Base-by-base conservation (phyloP, 2,888 invertebrate genomes). In the Lottia gigantea region DNA sequence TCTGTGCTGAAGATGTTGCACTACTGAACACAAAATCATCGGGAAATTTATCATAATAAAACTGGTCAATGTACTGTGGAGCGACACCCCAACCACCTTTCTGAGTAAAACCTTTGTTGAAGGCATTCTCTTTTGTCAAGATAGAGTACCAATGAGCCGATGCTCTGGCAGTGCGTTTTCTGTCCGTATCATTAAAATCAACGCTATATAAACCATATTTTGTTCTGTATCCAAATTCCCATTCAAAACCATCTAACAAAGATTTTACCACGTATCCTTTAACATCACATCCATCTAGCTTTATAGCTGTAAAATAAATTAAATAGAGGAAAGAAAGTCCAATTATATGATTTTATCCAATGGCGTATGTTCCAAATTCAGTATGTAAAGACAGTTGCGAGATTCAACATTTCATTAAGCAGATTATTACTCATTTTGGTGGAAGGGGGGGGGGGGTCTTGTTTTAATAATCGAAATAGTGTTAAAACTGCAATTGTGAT, bases 191-290 rank as follows among this genome's bases (percentile, higher is more conserved):
- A 65, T 90, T 88, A 86, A 93, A 93, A 88, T 94, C 92, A 55
- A 94, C 93, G 84, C 92, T 91, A 83, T 92, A 92, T 71, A 94
- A 89, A 75, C 94, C 94, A 89, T 93, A 94, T 31, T 78, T 78
- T 46, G 83, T 93, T 91, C 92, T 92, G 84, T 91, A 94, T 45
- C 95, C 95, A 63, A 91, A 90, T 73, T 90, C 90, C 95, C 95
- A 95, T 86, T 95, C 94, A 86, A 93, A 94, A 83, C 94, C 94
- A 82, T 95, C 95, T 87, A 95, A 90, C 14, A 95, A 88, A 78
- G 93, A 93, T 94, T 94, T 95, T 71, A 92, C 91, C 0, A 93
- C 91, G 82, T 94, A 95, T 0, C 92, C 93, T 25, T 80, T 80
- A 11, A 89, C 85, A 62, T 87, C 82, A 66, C 82, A 83, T 0